Percentiles rank a stretch among this genome's conserved stretches.
Evolutionary conservation across 2,113 vertebrate genomes (phyloP).

Genomic region (Hemiscyllium ocellatum): DNA sequence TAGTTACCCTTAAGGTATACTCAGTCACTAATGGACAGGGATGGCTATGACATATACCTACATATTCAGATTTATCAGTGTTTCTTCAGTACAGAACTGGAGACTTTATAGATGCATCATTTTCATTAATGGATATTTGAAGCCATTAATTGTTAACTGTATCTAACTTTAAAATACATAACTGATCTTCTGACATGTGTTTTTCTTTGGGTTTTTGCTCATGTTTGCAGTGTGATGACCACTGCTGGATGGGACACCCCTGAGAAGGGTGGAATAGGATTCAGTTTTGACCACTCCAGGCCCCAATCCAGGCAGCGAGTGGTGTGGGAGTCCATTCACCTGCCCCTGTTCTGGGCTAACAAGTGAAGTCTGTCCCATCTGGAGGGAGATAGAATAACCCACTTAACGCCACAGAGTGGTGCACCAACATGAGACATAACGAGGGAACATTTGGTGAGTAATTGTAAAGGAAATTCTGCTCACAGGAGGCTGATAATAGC

Average conservation of each 20-base stretch:
- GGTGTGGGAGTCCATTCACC: not conserved
- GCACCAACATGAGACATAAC: not conserved
- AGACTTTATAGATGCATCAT: not conserved
- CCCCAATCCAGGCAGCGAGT: not conserved
- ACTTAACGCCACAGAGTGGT: not conserved
- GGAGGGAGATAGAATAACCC: not conserved
- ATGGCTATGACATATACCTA: not conserved
- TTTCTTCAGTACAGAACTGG: not conserved
- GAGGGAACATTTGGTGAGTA: not conserved
- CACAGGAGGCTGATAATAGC: not conserved
- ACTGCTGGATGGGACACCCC: not conserved
- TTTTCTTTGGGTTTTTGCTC: not conserved
- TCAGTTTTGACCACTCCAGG: not conserved
- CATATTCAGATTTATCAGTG: not conserved
- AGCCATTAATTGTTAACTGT: not conserved
- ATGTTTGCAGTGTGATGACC: not conserved
- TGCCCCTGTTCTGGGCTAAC: not conserved
- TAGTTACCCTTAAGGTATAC: too few species aligned
- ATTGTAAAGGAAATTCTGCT: not conserved
- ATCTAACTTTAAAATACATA: not conserved
- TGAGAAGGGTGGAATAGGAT: not conserved
- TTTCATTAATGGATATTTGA: not conserved
- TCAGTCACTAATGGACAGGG: too few species aligned
- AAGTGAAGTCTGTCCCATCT: not conserved
- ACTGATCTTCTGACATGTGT: not conserved